phyloP scores from a whole-genome alignment of 2,797 vertebrate species.

The Protosalanx chinensis region DNA sequence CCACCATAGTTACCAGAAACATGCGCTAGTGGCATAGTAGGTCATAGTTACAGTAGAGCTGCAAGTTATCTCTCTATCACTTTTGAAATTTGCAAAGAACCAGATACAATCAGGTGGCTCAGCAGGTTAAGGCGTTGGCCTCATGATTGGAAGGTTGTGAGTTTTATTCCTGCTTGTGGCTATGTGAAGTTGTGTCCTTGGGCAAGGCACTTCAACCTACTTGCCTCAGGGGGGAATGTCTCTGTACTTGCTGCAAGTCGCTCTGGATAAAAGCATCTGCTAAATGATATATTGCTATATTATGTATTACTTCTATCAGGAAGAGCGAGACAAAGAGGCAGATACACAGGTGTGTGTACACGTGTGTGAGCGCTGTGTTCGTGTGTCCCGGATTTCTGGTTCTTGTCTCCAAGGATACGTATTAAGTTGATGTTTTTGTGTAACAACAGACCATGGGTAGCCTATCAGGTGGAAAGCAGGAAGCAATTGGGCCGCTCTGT shows the following conservation, averaged over 20 bases:
- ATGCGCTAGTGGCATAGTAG: slow-evolving; percentile 28
- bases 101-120: slow-evolving; percentile 14
- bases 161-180: too few relatives aligned
- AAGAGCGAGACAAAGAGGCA: too few relatives aligned
- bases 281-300: not conserved
- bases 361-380: not conserved
- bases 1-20: slow-evolving; percentile 26
- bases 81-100: not conserved
- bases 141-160: too few relatives aligned
- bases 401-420: slow-evolving; percentile 21
- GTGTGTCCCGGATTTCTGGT: not conserved
- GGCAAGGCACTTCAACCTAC: too few relatives aligned
- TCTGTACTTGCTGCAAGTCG: too few relatives aligned
- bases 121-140: too few relatives aligned
- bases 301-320: too few relatives aligned
- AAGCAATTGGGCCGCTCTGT: not conserved
- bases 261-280: slow-evolving; percentile 29
- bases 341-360: not conserved
- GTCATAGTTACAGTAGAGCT: slow-evolving; percentile 24
- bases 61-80: slow-evolving; percentile 20
- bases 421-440: slow-evolving; percentile 24
- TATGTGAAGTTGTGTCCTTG: too few relatives aligned
- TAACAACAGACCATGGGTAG: slow-evolving; percentile 37
- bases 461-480: not conserved
- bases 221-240: too few relatives aligned